These are phyloP conservation scores for Cosmia pyralina DNA, from an alignment of 2,888 invertebrate genomes.

Conservation along the genomic window DNA sequence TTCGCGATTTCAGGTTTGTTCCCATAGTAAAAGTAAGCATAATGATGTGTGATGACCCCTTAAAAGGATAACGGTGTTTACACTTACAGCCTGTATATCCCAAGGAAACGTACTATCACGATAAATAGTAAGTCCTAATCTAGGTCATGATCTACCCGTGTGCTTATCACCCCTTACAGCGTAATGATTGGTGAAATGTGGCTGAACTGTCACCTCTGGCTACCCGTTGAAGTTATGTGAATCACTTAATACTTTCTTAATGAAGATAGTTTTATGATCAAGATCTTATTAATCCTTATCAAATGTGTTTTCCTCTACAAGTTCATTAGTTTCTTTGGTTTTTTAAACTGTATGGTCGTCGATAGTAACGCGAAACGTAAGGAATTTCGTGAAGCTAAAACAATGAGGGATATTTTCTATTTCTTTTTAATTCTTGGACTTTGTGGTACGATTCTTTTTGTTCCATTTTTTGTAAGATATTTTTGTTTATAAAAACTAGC, in stretches of 20 bases:
- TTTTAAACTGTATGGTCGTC: not conserved
- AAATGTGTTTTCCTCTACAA: not conserved
- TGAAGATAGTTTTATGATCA: conserved; percentile 2
- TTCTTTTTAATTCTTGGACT: conserved; percentile 14
- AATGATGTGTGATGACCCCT: too few species aligned
- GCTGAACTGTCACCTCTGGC: not conserved
- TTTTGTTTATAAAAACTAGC: not conserved
- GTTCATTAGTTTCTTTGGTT: conserved; percentile 7
- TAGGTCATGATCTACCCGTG: too few species aligned
- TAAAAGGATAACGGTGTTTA: too few species aligned
- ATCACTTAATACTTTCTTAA: conserved; percentile 13
- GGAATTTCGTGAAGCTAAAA: not conserved
- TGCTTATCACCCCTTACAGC: not conserved
- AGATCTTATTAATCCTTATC: conserved; percentile 42
- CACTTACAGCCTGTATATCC: too few species aligned
- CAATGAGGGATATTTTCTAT: conserved; percentile 23
- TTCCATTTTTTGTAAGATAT: not conserved
- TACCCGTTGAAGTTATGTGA: too few species aligned
- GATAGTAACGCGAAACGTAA: not conserved
- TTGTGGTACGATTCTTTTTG: conserved; percentile 32
- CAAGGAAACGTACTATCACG: too few species aligned
- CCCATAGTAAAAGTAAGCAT: too few species aligned
- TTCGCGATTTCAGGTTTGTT: too few species aligned
- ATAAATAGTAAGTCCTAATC: too few species aligned
- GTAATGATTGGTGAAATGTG: not conserved